Evolutionary conservation across 2,888 invertebrate genomes (phyloP).

Genomic region (Mellilla xanthometata): DNA sequence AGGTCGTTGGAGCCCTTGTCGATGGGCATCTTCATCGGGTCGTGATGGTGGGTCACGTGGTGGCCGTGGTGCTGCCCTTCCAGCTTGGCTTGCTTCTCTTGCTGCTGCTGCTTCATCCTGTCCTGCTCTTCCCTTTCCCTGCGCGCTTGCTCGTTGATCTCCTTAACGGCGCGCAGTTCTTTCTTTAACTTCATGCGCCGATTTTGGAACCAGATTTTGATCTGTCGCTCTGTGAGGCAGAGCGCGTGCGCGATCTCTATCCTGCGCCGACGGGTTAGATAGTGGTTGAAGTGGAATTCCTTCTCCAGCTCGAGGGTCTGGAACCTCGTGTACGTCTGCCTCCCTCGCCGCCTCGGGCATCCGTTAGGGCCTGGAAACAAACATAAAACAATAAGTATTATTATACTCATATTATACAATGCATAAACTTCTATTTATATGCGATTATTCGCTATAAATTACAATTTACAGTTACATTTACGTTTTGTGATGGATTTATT

Average conservation of each 20-base stretch:
- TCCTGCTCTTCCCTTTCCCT: slow-evolving; percentile 95
- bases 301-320: slow-evolving; percentile 99
- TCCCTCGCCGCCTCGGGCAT: slow-evolving; percentile 95
- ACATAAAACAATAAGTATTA: slow-evolving; percentile 35
- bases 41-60: slow-evolving; percentile 87
- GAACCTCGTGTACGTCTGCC: slow-evolving; percentile 99
- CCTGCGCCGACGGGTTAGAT: slow-evolving; percentile 96
- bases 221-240: slow-evolving; percentile 97
- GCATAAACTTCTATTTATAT: slow-evolving; percentile 33
- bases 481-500: slow-evolving; percentile 64
- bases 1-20: slow-evolving; percentile 89
- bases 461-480: slow-evolving; percentile 49
- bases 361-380: slow-evolving; percentile 95
- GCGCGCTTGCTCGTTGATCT: slow-evolving; percentile 96
- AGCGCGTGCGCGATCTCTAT: slow-evolving; percentile 98
- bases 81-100: slow-evolving; percentile 92
- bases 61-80: slow-evolving; percentile 88
- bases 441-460: slow-evolving; percentile 40
- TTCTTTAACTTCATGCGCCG: slow-evolving; percentile 98
- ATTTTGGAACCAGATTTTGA: slow-evolving; percentile 99
- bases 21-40: slow-evolving; percentile 88
- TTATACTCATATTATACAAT: slow-evolving; percentile 21
- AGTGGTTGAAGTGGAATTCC: slow-evolving; percentile 99
- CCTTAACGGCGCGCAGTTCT: slow-evolving; percentile 96
- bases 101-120: slow-evolving; percentile 94